Evolutionary conservation across 2,113 vertebrate genomes (phyloP).

Genomic region (Oryctolagus cuniculus): mOryCun1.1 NC_091445.1:48108501-48109000

Average conservation of each 20-base stretch:
- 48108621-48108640: background rate
- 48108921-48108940: background rate
- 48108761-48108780: background rate
- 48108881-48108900: background rate
- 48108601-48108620: background rate
- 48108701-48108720: background rate
- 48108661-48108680: background rate
- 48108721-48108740: background rate
- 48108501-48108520: background rate
- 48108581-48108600: background rate
- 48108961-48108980: fast-evolving
- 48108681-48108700: background rate
- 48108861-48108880: background rate
- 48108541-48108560: background rate
- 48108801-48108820: background rate
- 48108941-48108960: background rate
- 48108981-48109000: fast-evolving
- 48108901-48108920: background rate
- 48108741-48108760: background rate
- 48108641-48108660: background rate
- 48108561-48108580: background rate
- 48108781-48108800: background rate
- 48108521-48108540: background rate
- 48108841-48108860: fast-evolving
- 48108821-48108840: background rate